Evolutionary conservation across 1,140 invertebrate genomes (phyloP).

Genomic region (Telenomus remus): DNA sequence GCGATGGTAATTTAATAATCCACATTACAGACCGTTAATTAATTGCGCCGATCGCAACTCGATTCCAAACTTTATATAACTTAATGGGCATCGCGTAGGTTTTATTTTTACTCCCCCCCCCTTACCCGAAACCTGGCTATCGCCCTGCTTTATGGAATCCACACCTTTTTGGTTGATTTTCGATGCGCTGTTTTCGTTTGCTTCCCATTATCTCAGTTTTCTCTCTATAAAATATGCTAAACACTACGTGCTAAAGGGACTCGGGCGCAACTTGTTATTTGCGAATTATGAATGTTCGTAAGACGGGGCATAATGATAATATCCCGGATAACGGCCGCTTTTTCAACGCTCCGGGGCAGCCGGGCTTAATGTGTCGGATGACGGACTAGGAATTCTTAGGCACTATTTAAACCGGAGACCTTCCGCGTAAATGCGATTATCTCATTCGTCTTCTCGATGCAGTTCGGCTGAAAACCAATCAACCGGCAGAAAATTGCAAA

Average conservation of each 20-base stretch:
- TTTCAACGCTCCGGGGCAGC: slow-evolving; percentile 46
- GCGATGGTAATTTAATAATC: slow-evolving; percentile 45
- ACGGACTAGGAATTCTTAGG: slow-evolving; percentile 57
- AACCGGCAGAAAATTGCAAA: too few relatives aligned
- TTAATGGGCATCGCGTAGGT: slow-evolving; percentile 31
- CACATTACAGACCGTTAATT: slow-evolving; percentile 32
- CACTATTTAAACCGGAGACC: slow-evolving; percentile 43
- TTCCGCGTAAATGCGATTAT: slow-evolving; percentile 47
- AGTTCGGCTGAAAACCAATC: slow-evolving; percentile 14
- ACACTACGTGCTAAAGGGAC: slow-evolving; percentile 51
- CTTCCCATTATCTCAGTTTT: slow-evolving; percentile 47
- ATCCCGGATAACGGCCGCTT: slow-evolving; percentile 44
- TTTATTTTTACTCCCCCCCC: slow-evolving; percentile 1
- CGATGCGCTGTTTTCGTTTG: slow-evolving; percentile 24
- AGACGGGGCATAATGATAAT: slow-evolving; percentile 51
- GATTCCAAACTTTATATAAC: slow-evolving; percentile 37
- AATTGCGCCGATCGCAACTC: slow-evolving; percentile 41
- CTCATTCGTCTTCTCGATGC: slow-evolving; percentile 6
- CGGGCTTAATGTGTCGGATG: slow-evolving; percentile 48
- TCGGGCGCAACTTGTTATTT: slow-evolving; percentile 50
- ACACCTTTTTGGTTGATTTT: slow-evolving; percentile 1
- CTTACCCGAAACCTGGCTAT: background rate
- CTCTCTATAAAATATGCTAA: slow-evolving; percentile 58
- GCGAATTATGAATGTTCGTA: slow-evolving; percentile 57
- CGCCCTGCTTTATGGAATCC: slow-evolving; percentile 18